Evolutionary conservation across 2,888 invertebrate genomes (phyloP).

Genomic region (Eupithecia exiguata): DNA sequence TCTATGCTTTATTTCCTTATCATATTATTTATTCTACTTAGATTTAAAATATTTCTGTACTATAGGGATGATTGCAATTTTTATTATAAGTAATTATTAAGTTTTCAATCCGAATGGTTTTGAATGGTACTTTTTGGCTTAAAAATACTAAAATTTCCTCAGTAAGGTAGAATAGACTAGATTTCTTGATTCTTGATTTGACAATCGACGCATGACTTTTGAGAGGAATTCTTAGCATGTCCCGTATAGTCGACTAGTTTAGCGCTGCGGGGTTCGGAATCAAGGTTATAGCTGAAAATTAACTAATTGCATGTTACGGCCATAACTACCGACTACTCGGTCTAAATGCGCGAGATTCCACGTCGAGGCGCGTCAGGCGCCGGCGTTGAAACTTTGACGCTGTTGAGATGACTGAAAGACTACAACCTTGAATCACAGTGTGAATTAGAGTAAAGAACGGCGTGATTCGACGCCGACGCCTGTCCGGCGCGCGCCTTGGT

Average conservation of each 20-base stretch:
- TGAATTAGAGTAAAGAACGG: conserved; percentile 17
- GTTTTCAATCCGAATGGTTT: conserved; percentile 41
- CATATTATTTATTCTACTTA: conserved; percentile 42
- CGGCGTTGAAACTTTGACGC: conserved; percentile 22
- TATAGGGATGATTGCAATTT: conserved; percentile 24
- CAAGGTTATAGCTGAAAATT: conserved; percentile 52
- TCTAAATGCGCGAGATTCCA: conserved; percentile 13
- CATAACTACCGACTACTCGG: conserved; percentile 51
- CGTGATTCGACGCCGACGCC: conserved; percentile 38
- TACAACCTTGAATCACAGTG: conserved; percentile 16
- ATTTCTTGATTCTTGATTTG: conserved; percentile 51
- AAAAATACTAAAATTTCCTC: conserved; percentile 63
- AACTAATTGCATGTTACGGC: conserved; percentile 77
- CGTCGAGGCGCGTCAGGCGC: conserved; percentile 36
- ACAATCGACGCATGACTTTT: conserved; percentile 70
- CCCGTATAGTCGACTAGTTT: conserved; percentile 66
- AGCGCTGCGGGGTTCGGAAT: conserved; percentile 51
- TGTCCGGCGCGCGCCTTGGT: conserved; percentile 27
- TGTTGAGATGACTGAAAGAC: background rate
- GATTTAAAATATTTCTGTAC: conserved; percentile 27
- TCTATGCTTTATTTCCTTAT: conserved; percentile 41
- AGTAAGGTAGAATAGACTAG: conserved; percentile 69
- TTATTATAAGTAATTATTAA: conserved; percentile 30
- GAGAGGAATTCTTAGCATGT: conserved; percentile 70
- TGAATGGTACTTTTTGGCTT: conserved; percentile 63